Percentiles rank a stretch among this genome's conserved stretches.
These are phyloP conservation scores for Onychomys arenicola DNA, from an alignment of 2,797 vertebrate species.

Conservation along the genomic window DNA sequence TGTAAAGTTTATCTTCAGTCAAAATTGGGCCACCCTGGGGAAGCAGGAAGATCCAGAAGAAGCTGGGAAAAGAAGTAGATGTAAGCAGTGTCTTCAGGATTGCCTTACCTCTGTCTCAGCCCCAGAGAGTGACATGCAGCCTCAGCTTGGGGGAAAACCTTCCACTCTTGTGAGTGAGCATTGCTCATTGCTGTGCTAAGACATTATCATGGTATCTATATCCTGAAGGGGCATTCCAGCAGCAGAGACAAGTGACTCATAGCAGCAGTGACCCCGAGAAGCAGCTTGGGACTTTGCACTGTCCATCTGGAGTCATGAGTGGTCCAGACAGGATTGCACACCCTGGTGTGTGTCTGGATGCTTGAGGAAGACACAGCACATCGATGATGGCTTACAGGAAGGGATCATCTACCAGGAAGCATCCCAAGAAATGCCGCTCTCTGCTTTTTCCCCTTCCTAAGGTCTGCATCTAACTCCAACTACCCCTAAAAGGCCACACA, in stretches of 20 bases:
- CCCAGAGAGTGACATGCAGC: neutral
- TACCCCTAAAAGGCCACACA: neutral
- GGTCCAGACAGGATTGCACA: neutral
- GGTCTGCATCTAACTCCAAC: neutral
- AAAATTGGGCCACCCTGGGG: neutral
- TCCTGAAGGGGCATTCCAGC: neutral
- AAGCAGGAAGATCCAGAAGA: neutral
- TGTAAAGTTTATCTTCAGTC: neutral
- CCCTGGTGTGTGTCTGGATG: neutral
- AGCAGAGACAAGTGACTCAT: neutral
- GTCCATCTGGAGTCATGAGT: neutral
- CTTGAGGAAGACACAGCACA: neutral
- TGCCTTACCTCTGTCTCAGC: neutral
- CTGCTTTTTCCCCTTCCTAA: neutral
- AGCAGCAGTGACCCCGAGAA: neutral
- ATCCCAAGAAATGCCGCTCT: neutral
- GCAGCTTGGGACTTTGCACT: neutral
- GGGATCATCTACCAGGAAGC: neutral
- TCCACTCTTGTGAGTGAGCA: fast-evolving
- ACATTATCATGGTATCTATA: neutral
- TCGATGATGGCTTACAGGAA: neutral
- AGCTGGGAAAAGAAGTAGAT: neutral
- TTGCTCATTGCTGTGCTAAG: neutral
- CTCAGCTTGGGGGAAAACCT: neutral
- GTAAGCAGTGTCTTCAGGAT: neutral